Percentiles rank a stretch among this genome's conserved stretches.
Conservation (phyloP, 2,113 vertebrate species). For the Pogonocichla stellata region DNA sequence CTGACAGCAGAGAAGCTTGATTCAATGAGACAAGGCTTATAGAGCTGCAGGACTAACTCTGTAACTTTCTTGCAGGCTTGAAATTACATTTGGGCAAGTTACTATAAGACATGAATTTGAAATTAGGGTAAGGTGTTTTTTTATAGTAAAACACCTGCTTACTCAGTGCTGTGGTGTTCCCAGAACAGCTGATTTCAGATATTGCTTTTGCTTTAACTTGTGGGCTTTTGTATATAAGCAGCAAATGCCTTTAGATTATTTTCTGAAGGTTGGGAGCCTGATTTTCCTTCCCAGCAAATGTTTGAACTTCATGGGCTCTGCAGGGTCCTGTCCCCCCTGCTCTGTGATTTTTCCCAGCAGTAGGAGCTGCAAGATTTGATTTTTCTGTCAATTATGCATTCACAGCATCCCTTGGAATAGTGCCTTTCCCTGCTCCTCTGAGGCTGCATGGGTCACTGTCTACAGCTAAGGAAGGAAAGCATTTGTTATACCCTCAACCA, state of each 20-base stretch:
- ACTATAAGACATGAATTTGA: conserved; percentile 13
- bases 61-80: conserved; percentile 9
- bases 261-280: neutral
- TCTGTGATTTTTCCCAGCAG: neutral
- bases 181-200: conserved; percentile 6
- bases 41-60: conserved; percentile 1
- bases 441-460: neutral
- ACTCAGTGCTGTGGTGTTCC: neutral
- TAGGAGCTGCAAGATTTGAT: neutral
- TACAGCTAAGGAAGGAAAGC: neutral
- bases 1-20: neutral
- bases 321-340: neutral
- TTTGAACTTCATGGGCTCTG: neutral
- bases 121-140: conserved; percentile 4
- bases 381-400: neutral
- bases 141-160: neutral
- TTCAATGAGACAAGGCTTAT: conserved; percentile 35
- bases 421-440: neutral
- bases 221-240: neutral
- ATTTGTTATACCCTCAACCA: neutral
- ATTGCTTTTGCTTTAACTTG: neutral
- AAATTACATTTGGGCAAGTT: conserved; percentile 34
- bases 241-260: neutral
- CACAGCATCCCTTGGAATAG: neutral
- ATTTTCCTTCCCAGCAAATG: neutral